phyloP scores from a whole-genome alignment of 2,797 vertebrate species.

The Neosalanx taihuensis region DNA sequence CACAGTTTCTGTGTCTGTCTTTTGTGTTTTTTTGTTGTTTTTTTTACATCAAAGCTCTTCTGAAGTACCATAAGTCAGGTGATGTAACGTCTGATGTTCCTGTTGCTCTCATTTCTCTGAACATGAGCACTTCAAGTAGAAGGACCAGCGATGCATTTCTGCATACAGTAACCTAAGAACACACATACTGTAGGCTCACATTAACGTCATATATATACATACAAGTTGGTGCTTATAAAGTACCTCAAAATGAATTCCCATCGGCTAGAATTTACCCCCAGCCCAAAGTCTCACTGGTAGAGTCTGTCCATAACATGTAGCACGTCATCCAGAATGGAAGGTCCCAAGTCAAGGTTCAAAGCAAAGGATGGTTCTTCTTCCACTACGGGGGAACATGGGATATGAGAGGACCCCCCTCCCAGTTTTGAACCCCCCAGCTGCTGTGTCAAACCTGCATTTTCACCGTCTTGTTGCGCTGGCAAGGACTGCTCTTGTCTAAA shows the following conservation, averaged over 20 bases:
- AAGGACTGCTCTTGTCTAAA: slow-evolving; percentile 25
- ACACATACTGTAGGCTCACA: background rate
- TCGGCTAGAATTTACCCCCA: background rate
- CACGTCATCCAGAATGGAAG: slow-evolving; percentile 77
- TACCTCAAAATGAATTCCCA: background rate
- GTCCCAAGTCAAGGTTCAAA: slow-evolving; percentile 76
- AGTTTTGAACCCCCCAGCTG: background rate
- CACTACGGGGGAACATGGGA: slow-evolving; percentile 46
- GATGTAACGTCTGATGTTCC: background rate
- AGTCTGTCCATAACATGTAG: slow-evolving; percentile 75
- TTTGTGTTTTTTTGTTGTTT: background rate
- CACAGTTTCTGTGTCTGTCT: background rate
- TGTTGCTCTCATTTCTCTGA: background rate
- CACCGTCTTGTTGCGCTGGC: background rate
- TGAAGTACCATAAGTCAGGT: background rate
- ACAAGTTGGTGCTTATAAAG: background rate
- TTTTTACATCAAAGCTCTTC: background rate
- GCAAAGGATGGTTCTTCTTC: slow-evolving; percentile 58
- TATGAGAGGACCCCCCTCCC: slow-evolving; percentile 14
- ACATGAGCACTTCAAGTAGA: too few relatives aligned
- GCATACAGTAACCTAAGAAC: background rate
- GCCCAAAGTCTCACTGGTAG: slow-evolving; percentile 12
- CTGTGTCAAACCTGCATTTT: background rate
- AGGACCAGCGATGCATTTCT: too few relatives aligned
- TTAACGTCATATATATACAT: background rate